Base-by-base conservation (phyloP, 2,888 invertebrate species). In the Drepanosiphum platanoidis region DNA sequence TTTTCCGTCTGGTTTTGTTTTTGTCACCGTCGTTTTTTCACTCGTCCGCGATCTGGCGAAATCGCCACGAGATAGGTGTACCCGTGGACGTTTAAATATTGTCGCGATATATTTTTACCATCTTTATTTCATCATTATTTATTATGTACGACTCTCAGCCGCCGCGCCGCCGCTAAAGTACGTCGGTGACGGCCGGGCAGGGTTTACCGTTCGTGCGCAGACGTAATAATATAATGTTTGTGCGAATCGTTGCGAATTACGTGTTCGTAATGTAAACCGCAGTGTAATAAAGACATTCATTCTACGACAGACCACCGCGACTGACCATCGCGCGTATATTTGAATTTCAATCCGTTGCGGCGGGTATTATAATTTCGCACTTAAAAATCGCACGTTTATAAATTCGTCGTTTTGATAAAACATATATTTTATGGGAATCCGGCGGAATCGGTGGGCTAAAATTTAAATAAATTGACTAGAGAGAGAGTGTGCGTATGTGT, bases 381-480 rank as follows among this genome's bases (percentile, higher is more conserved):
- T 58, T 58, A 58, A 34, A 34, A 77, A 77, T 18, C 18, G 11
- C 18, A 77, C n/a, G n/a, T 22, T 15, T 52, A 3, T 7, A n/a
- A 58, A 75, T 22, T 34, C 1, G 15, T 34, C 1, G 15, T 75
- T 75, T 58, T 58, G 13, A 34, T 58, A n/a, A n/a, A n/a, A 58
- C n/a, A 36, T 61, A 34, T 18, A 13, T 77, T 39, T 77, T 61
- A 61, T 64, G 39, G 61, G 61, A 77, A 77, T 77, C 18, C 27
- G 27, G 61, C 9, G 61, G 39, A 61, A 36, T 74, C 8, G 15
- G 8, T 36, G 8, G 61, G 36, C 15, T n/a, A 13, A 78, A 42
- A 78, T 78, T 64, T 66, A 66, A 78, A 78, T 66, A 66, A 78
- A 78, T 66, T n/a, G 39, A 39, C 9, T 15, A 36, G 7, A 64